These are phyloP conservation scores for Tetrao urogallus DNA, from an alignment of 2,113 vertebrate genomes.

Conservation along the genomic window DNA sequence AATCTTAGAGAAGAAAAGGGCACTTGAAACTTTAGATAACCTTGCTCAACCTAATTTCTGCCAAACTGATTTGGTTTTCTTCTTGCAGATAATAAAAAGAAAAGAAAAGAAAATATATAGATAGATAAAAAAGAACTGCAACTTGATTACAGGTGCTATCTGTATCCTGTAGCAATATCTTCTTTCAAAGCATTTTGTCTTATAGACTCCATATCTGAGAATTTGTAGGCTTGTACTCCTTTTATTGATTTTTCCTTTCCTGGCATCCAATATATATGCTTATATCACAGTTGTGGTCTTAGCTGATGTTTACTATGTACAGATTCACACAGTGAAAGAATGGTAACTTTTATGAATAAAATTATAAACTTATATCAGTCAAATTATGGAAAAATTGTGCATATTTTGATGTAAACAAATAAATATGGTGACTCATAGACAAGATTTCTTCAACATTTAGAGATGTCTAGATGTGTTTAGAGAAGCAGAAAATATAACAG, in stretches of 20 bases:
- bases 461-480: neutral
- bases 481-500: neutral
- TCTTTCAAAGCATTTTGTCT: neutral
- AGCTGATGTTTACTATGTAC: neutral
- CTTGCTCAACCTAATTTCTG: neutral
- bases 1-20: neutral
- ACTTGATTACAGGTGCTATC: neutral
- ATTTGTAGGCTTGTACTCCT: neutral
- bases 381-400: neutral
- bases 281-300: accelerated
- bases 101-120: no score
- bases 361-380: neutral
- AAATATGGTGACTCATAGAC: neutral
- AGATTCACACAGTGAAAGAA: neutral
- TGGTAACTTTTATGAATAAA: neutral
- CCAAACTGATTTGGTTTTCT: neutral
- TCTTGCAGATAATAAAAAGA: neutral
- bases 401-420: neutral
- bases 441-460: neutral
- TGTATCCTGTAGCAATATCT: neutral
- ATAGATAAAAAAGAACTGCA: neutral
- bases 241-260: neutral
- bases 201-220: neutral
- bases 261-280: neutral
- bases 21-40: neutral